Base-by-base conservation (phyloP, 1,140 invertebrate genomes). In the Conus ventricosus region DNA sequence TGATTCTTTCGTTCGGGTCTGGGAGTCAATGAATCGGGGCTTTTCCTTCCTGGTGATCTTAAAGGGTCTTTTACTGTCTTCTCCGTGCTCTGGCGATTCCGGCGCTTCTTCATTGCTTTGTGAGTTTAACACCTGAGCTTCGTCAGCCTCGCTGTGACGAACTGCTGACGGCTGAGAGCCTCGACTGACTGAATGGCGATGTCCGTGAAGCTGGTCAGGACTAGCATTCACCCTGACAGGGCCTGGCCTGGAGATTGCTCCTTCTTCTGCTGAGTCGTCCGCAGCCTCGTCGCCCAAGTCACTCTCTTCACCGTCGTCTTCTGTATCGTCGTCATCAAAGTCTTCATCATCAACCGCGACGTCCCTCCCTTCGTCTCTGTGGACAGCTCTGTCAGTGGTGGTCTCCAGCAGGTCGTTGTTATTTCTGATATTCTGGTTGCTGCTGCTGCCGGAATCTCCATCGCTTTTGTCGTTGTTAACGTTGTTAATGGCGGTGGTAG, bases 31-130 rank as follows among this genome's bases (percentile, higher is more conserved):
- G 57, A 84, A 84, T 10, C 57, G 7, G 4, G 82, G 82, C 27
- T 13, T 60, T 63, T n/a, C 82, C 23, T 84, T 84, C 27, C 82
- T 7, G 23, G 54, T 84, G n/a, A 84, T 84, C 10, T 84, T 84
- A 5, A 84, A 20, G 39, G 5, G 27, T 23, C 20, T 54, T 54
- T 54, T 51, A 10, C 2, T 23, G 17, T 6, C 39, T 13, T 8
- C 51, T 23, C 13, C 54, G 2, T 54, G 5, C 20, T 81, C 51
- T 10, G 39, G 7, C 5, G 76, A 27, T 78, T 27, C 76, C 11
- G n/a, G 25, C 7, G 76, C 76, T 39, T 27, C 25, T 27, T 11
- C 76, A 7, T 78, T 27, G 27, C 5, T 7, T 4, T 75, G 17
- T 75, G 67, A 75, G 7, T 23, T 75, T 75, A 20, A 23, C 13